phyloP scores from a whole-genome alignment of 2,797 vertebrate species.

The Selene dorsalis region DNA sequence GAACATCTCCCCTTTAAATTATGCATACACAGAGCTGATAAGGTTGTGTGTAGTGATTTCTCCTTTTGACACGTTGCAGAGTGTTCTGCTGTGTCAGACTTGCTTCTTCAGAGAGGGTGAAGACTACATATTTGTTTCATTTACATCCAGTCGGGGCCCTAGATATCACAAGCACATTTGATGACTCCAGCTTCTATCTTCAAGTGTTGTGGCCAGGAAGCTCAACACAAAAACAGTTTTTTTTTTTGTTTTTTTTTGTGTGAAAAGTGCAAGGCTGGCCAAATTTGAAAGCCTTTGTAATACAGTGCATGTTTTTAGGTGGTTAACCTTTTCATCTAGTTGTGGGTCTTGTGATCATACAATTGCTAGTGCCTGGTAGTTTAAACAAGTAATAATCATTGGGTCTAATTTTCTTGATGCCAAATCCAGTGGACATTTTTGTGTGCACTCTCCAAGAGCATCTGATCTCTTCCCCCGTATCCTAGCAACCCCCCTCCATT shows the following conservation, averaged over 20 bases:
- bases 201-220: constrained; percentile 11
- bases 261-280: constrained; percentile 27
- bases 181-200: constrained; percentile 8
- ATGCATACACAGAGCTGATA: constrained; percentile 84
- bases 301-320: constrained; percentile 2
- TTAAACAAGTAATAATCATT: constrained; percentile 66
- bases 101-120: constrained; percentile 36
- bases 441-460: constrained; percentile 59
- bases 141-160: constrained; percentile 15
- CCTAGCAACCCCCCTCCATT: constrained; percentile 83
- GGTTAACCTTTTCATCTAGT: constrained; percentile 49
- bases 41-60: constrained; percentile 81
- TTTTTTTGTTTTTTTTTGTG: not conserved
- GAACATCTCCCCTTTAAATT: constrained; percentile 86
- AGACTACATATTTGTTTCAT: constrained; percentile 51
- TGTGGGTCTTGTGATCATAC: constrained; percentile 22
- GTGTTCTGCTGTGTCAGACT: constrained; percentile 73
- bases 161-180: constrained; percentile 29
- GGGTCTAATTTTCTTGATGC: constrained; percentile 63
- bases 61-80: constrained; percentile 78
- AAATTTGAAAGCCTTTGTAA: constrained; percentile 27
- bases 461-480: constrained; percentile 76
- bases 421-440: constrained; percentile 63
- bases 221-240: not conserved
- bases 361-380: constrained; percentile 37